Percentiles rank a stretch among this genome's conserved stretches.
Conservation (phyloP, 2,888 invertebrate species). For the Lacanobia wlatinum region DNA sequence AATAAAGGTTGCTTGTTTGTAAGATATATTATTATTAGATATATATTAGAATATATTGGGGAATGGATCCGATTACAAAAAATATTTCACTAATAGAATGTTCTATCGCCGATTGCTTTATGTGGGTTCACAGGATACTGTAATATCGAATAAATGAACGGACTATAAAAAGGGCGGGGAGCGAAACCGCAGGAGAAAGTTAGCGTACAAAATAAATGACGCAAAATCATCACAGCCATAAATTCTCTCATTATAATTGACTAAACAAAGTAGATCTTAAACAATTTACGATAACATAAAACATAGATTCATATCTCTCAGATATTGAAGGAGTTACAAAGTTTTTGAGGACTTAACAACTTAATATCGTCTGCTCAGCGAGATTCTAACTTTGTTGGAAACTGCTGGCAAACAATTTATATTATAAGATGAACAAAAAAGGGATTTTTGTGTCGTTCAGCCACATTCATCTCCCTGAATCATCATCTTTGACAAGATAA, state of each 20-base stretch:
- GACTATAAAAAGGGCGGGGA: too few species aligned
- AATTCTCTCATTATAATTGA: conserved; percentile 8
- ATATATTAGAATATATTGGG: too few species aligned
- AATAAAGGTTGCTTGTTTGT: too few species aligned
- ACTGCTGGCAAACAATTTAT: conserved; percentile 60
- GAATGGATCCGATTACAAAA: too few species aligned
- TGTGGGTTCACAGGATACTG: too few species aligned
- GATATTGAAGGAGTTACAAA: conserved; percentile 59
- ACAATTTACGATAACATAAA: conserved; percentile 58
- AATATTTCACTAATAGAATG: too few species aligned
- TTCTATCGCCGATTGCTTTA: too few species aligned
- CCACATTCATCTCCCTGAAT: conserved; percentile 54
- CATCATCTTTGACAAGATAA: conserved; percentile 57
- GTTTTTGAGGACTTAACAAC: conserved; percentile 58
- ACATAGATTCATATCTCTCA: conserved; percentile 45
- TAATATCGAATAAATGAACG: neutral
- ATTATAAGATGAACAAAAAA: conserved; percentile 56
- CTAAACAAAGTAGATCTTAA: conserved; percentile 32
- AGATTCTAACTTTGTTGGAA: conserved; percentile 58
- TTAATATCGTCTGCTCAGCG: conserved; percentile 57
- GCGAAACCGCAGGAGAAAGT: neutral
- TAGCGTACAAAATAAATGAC: neutral
- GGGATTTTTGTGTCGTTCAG: conserved; percentile 41
- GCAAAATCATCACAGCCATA: neutral
- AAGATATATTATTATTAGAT: too few species aligned